phyloP scores from a whole-genome alignment of 1,140 invertebrate genomes.

The Schmidtea mediterranea region DNA sequence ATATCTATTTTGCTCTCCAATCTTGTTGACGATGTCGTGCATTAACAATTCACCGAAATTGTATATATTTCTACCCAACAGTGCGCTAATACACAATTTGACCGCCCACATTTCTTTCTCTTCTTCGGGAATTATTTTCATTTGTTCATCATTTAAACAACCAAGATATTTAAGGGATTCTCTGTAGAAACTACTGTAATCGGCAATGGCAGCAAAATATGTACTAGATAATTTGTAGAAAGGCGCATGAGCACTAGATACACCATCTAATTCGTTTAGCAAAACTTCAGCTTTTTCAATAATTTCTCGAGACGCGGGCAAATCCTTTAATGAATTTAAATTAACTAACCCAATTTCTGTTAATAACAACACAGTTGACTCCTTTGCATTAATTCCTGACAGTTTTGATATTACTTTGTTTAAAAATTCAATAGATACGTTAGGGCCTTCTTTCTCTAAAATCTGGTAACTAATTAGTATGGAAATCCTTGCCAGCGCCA shows the following conservation, averaged over 20 bases:
- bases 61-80: conserved; percentile 76
- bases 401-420: too few species aligned
- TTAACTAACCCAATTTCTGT: too few species aligned
- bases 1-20: conserved; percentile 53
- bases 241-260: conserved; percentile 67
- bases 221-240: conserved; percentile 79
- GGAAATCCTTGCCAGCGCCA: too few species aligned
- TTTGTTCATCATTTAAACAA: conserved; percentile 48
- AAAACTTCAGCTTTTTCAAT: conserved; percentile 62
- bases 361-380: too few species aligned
- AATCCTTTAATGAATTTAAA: too few species aligned
- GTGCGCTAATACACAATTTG: conserved; percentile 63
- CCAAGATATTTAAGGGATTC: conserved; percentile 76
- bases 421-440: too few species aligned
- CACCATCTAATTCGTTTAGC: conserved; percentile 58
- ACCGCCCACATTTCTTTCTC: conserved; percentile 57
- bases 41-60: conserved; percentile 84
- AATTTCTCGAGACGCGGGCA: too few species aligned
- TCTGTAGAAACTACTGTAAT: conserved; percentile 71
- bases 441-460: too few species aligned
- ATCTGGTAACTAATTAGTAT: too few species aligned
- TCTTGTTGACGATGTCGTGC: conserved; percentile 62
- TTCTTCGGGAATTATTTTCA: conserved; percentile 17
- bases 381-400: too few species aligned
- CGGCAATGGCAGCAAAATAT: conserved; percentile 54